Evolutionary conservation across 2,797 vertebrate species (phyloP).

Genomic region (Enteromius trimaculatus): DNA sequence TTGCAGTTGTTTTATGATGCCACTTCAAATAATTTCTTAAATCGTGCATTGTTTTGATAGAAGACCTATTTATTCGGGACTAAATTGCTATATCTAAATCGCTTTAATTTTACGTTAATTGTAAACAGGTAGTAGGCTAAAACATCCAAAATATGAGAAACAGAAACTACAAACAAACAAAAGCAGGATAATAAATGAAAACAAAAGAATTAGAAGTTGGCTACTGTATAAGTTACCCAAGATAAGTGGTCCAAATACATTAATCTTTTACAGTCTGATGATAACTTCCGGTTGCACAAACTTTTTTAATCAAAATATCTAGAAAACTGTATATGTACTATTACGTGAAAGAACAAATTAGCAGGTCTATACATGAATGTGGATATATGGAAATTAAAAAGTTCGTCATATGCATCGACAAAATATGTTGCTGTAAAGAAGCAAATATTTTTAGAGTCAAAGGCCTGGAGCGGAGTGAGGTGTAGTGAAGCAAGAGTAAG

Average conservation of each 20-base stretch:
- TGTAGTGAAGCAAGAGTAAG: neutral
- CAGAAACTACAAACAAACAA: neutral
- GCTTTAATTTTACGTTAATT: neutral
- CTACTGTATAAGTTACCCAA: neutral
- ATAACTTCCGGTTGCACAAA: neutral
- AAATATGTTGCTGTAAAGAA: neutral
- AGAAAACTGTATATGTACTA: neutral
- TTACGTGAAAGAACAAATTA: neutral
- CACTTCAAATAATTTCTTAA: neutral
- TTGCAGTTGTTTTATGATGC: neutral
- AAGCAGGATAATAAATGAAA: neutral
- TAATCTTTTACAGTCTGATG: neutral
- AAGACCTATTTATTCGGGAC: neutral
- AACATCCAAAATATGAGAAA: neutral
- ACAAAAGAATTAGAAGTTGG: neutral
- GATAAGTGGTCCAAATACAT: neutral
- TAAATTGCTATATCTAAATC: neutral
- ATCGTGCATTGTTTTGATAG: neutral
- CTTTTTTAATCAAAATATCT: too few relatives aligned
- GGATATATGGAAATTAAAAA: neutral
- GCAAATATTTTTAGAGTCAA: neutral
- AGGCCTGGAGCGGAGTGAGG: neutral
- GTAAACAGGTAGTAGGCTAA: neutral
- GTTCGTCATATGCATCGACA: neutral
- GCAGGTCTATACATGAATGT: neutral